phyloP scores from a whole-genome alignment of 2,113 vertebrate genomes.

The Blennius ocellaris region DNA sequence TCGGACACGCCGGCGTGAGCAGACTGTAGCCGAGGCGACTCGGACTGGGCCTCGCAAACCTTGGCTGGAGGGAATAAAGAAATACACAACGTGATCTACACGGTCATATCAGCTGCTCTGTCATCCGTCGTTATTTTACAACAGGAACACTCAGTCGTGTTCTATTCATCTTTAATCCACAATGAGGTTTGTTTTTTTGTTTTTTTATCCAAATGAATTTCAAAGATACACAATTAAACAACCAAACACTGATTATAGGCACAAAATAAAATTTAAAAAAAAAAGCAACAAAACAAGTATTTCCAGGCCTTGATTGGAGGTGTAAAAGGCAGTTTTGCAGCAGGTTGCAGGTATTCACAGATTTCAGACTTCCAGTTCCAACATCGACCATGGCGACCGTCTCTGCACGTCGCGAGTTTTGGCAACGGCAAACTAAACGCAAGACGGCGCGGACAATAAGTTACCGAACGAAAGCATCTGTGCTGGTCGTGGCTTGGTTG shows the following conservation, averaged over 20 bases:
- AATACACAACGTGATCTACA: slow-evolving; percentile 16
- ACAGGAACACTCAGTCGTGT: slow-evolving; percentile 8
- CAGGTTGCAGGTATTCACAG: slow-evolving; percentile 51
- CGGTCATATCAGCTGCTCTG: slow-evolving; percentile 12
- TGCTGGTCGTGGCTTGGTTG: slow-evolving; percentile 9
- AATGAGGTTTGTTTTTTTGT: too few species aligned
- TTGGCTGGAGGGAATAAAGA: background rate
- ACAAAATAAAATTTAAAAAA: slow-evolving; percentile 30
- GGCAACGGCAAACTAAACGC: slow-evolving; percentile 1
- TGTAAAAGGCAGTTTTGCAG: background rate
- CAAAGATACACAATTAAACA: slow-evolving; percentile 55
- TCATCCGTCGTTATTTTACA: slow-evolving; percentile 2
- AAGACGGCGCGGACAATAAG: slow-evolving; percentile 5
- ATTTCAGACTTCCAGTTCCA: slow-evolving; percentile 42
- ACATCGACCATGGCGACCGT: background rate
- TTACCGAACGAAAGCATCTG: slow-evolving; percentile 13
- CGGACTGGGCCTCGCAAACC: background rate
- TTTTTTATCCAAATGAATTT: slow-evolving; percentile 74
- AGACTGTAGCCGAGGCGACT: background rate
- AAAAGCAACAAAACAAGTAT: slow-evolving; percentile 25
- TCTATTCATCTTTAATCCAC: slow-evolving; percentile 18
- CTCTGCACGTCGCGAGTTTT: background rate
- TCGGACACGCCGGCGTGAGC: slow-evolving; percentile 5
- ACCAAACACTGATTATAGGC: slow-evolving; percentile 28
- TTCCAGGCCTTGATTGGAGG: background rate